Conservation (phyloP, 2,797 vertebrate species). For the Distichodus sexfasciatus region DNA sequence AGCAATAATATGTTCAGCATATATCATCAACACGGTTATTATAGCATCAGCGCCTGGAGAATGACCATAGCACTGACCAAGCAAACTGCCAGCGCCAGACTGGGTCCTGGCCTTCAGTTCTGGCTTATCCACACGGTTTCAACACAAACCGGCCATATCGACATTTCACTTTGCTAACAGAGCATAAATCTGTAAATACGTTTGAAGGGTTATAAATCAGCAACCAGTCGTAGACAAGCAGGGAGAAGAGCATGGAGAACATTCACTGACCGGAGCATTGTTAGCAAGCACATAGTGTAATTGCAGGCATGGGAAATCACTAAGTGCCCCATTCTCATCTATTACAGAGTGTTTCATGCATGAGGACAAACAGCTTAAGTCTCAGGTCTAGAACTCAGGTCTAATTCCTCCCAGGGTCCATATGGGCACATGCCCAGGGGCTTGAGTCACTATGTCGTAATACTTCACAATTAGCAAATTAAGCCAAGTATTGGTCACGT, state of each 20-base stretch:
- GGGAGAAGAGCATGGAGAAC: neutral
- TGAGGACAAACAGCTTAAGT: neutral
- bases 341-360: neutral
- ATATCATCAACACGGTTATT: constrained; percentile 37
- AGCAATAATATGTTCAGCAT: constrained; percentile 46
- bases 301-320: constrained; percentile 28
- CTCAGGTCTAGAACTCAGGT: no score
- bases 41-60: constrained; percentile 29
- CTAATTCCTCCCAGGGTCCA: no score
- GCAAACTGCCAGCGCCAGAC: constrained; percentile 33
- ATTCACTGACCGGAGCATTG: neutral
- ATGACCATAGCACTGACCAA: constrained; percentile 40
- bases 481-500: no score
- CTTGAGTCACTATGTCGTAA: no score
- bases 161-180: constrained; percentile 4
- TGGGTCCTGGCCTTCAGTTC: constrained; percentile 34
- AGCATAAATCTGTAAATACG: constrained; percentile 30
- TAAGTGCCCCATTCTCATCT: neutral
- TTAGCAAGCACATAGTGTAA: neutral
- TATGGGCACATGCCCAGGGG: no score
- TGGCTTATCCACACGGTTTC: constrained; percentile 28
- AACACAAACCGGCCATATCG: constrained; percentile 28
- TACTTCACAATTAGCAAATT: no score
- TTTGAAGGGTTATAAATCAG: constrained; percentile 16
- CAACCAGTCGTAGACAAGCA: neutral